Conservation (phyloP, 2,113 vertebrate species). For the Pan troglodytes region NHGRI_mPanTro3-v2.1_pri NC_072409.2:93843501-93844000, state of each 20-base stretch:
- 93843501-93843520: background rate
- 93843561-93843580: background rate
- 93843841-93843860: background rate
- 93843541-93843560: background rate
- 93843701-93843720: slow-evolving; percentile 5
- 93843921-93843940: background rate
- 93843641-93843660: background rate
- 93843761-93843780: background rate
- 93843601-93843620: background rate
- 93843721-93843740: background rate
- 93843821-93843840: background rate
- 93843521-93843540: background rate
- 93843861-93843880: background rate
- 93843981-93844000: background rate
- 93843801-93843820: background rate
- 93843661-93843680: background rate
- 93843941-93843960: background rate
- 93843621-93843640: background rate
- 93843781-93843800: background rate
- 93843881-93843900: background rate
- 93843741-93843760: background rate
- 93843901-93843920: background rate
- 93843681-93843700: background rate
- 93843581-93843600: background rate
- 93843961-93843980: background rate